Conservation (phyloP, 2,888 invertebrate species). For the Neria commutata region DNA sequence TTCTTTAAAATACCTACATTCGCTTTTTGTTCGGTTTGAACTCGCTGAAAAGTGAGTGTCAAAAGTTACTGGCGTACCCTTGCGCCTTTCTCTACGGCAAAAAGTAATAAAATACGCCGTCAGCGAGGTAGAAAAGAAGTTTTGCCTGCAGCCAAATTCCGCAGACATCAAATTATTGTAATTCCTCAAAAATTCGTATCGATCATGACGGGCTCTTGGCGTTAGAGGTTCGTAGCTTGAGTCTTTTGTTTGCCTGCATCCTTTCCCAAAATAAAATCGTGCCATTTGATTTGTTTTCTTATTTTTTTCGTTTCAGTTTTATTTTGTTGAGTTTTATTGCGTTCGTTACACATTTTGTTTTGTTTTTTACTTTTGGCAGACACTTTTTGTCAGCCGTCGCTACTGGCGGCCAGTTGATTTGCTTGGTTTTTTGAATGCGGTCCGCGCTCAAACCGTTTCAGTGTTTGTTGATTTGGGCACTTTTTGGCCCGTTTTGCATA, state of each 20-base stretch:
- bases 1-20: background rate
- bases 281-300: slow-evolving; percentile 16
- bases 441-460: background rate
- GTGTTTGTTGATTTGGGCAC: background rate
- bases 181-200: too few relatives aligned
- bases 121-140: too few relatives aligned
- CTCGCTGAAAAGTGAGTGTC: too few relatives aligned
- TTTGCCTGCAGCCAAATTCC: background rate
- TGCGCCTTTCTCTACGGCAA: too few relatives aligned
- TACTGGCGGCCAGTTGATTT: slow-evolving; percentile 1
- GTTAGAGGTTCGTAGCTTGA: slow-evolving; percentile 43
- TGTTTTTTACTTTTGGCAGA: slow-evolving; percentile 9
- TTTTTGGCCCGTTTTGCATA: background rate
- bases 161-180: background rate
- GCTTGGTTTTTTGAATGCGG: background rate
- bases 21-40: too few relatives aligned
- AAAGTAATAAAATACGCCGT: too few relatives aligned
- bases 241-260: slow-evolving; percentile 42
- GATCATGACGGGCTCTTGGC: background rate
- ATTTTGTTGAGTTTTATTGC: slow-evolving; percentile 18
- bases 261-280: background rate
- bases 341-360: background rate
- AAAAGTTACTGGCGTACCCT: too few relatives aligned
- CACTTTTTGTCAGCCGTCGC: background rate
- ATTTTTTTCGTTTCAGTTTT: background rate